Evolutionary conservation across 2,113 vertebrate species (phyloP).

Genomic region (Pterophyllum scalare): DNA sequence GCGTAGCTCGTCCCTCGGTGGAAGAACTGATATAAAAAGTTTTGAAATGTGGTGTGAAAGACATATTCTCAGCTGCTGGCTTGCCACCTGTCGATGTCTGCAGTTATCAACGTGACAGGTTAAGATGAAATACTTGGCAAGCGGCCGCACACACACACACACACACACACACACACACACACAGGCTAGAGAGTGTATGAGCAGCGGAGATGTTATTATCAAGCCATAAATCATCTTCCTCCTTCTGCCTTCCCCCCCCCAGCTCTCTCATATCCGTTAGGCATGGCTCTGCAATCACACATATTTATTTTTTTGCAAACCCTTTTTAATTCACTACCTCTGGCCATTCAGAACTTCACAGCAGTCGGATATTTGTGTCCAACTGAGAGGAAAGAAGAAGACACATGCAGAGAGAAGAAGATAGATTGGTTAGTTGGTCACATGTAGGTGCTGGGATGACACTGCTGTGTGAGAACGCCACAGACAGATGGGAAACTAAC

Average conservation of each 20-base stretch:
- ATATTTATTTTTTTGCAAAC: conserved; percentile 17
- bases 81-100: conserved; percentile 55
- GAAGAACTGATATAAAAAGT: not conserved
- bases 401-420: conserved; percentile 14
- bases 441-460: conserved; percentile 46
- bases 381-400: not conserved
- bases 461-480: conserved; percentile 36
- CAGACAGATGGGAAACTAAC: conserved; percentile 53
- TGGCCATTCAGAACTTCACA: conserved; percentile 24
- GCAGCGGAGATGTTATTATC: conserved; percentile 28
- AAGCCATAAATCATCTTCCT: conserved; percentile 33
- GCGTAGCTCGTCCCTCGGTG: not conserved
- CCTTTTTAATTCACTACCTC: conserved; percentile 5
- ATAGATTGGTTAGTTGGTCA: conserved; percentile 24
- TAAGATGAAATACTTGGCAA: conserved; percentile 52
- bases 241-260: not conserved
- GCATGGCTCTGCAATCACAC: conserved; percentile 7
- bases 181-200: conserved; percentile 11
- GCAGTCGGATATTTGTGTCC: conserved; percentile 9
- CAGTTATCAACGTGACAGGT: conserved; percentile 50
- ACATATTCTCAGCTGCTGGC: conserved; percentile 7
- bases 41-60: conserved; percentile 24
- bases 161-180: not conserved
- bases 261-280: conserved; percentile 14
- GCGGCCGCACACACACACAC: conserved; percentile 7